A percentile compares a stretch with the other conserved stretches of the same genome.
Conservation (phyloP, 2,113 vertebrate species). For the Megatriorchis doriae region DNA sequence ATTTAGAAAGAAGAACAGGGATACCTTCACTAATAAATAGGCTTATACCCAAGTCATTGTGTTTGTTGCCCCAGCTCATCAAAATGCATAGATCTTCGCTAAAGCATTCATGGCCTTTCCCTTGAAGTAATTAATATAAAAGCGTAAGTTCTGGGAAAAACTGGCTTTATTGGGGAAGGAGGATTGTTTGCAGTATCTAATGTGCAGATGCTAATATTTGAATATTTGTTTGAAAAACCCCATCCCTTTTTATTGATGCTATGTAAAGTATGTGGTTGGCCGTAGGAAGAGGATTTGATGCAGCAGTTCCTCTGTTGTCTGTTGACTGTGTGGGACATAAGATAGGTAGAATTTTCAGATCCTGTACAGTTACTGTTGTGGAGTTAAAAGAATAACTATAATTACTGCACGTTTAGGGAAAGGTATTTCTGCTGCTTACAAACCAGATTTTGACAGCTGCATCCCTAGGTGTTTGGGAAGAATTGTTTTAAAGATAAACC, state of each 20-base stretch:
- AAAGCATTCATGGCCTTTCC: neutral
- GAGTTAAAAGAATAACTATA: neutral
- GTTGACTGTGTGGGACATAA: neutral
- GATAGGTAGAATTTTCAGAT: neutral
- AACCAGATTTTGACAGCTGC: neutral
- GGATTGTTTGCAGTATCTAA: neutral
- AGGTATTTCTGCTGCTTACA: neutral
- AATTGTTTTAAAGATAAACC: neutral
- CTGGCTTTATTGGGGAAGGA: neutral
- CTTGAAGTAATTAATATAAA: neutral
- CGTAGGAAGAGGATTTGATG: neutral
- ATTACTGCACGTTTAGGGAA: too few species aligned
- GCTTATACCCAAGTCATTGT: neutral
- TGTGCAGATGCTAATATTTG: neutral
- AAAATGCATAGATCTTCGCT: neutral
- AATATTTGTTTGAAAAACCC: neutral
- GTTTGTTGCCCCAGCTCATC: neutral
- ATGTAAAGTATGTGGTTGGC: neutral
- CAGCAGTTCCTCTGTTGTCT: neutral
- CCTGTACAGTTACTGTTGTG: neutral
- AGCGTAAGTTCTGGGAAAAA: neutral
- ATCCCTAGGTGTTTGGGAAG: neutral
- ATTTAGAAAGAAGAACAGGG: neutral
- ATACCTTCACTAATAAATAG: neutral
- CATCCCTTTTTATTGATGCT: neutral